Evolutionary conservation across 2,797 vertebrate genomes (phyloP).

Genomic region (Graptemys geographica): DNA sequence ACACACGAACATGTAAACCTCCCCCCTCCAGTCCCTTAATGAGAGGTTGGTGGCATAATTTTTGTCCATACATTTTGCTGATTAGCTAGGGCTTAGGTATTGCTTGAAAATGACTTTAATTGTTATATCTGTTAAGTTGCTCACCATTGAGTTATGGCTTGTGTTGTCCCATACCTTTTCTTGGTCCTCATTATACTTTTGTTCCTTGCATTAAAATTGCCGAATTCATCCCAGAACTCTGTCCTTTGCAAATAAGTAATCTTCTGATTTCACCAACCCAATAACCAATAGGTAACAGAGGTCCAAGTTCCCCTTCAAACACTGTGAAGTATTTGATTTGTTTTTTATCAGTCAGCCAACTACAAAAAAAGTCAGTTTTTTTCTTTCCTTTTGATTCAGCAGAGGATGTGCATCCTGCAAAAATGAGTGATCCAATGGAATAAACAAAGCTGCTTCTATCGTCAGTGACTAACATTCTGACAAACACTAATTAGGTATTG

Average conservation of each 20-base stretch:
- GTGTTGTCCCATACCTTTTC: not conserved
- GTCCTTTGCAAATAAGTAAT: conserved; percentile 23
- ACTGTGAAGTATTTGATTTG: not conserved
- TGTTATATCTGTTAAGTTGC: not conserved
- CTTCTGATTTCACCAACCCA: not conserved
- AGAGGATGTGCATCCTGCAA: not conserved
- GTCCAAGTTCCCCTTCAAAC: not conserved
- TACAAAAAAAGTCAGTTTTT: not conserved
- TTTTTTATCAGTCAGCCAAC: not conserved
- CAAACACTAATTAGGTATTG: not conserved
- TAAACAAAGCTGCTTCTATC: not conserved
- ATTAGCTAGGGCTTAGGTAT: not conserved
- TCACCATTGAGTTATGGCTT: not conserved
- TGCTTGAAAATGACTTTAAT: not conserved
- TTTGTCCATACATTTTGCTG: not conserved
- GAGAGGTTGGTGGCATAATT: not conserved
- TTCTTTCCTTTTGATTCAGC: not conserved
- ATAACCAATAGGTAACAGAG: not conserved
- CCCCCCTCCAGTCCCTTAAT: not conserved
- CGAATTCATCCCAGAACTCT: not conserved
- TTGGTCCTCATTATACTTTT: not conserved
- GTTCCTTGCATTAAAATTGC: conserved; percentile 4
- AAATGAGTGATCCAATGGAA: not conserved
- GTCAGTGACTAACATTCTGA: not conserved
- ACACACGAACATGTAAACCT: not conserved